Percentiles rank a stretch among this genome's conserved stretches.
These are phyloP conservation scores for Bubo bubo DNA, from an alignment of 2,113 vertebrate species.

Conservation along the genomic window DNA sequence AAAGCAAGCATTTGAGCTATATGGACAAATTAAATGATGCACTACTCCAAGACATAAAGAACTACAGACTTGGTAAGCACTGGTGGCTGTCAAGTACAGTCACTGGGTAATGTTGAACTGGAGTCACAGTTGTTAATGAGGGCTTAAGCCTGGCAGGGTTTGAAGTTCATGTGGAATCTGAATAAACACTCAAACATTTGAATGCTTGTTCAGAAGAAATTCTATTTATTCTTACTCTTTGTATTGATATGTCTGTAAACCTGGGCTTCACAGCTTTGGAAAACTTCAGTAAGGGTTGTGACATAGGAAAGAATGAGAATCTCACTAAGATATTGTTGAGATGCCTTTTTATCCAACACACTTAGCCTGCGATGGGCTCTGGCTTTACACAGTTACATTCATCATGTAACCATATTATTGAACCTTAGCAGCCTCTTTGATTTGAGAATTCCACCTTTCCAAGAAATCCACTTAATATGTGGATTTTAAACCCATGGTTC, in stretches of 20 bases:
- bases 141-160: not conserved
- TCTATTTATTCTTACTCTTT: not conserved
- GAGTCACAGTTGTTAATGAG: not conserved
- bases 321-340: not conserved
- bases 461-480: not conserved
- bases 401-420: not conserved
- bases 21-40: conserved; percentile 24
- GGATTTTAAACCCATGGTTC: not conserved
- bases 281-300: not conserved
- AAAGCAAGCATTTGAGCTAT: not conserved
- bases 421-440: not conserved
- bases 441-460: conserved; percentile 23
- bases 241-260: not conserved
- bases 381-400: not conserved
- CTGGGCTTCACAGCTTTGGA: not conserved
- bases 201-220: not conserved
- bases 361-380: not conserved
- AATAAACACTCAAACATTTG: not conserved
- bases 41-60: conserved; percentile 7
- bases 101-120: not conserved
- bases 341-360: not conserved
- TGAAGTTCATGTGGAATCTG: not conserved
- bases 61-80: not conserved
- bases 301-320: not conserved
- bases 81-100: not conserved